These are phyloP conservation scores for Teleogryllus oceanicus DNA, from an alignment of 2,888 invertebrate genomes.

Conservation along the genomic window DNA sequence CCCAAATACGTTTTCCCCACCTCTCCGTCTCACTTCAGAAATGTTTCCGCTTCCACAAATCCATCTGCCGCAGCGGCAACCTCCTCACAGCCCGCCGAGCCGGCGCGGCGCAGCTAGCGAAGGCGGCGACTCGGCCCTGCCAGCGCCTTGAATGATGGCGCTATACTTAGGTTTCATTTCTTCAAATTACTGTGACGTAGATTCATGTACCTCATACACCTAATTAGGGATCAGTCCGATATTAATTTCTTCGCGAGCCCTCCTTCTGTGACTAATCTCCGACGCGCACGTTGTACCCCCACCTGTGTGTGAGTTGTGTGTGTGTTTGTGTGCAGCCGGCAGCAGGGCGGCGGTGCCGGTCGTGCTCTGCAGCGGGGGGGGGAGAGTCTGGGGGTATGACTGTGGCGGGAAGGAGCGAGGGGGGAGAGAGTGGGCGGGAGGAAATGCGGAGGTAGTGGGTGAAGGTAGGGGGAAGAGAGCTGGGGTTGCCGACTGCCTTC, in stretches of 20 bases:
- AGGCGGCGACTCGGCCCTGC: neutral
- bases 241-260: neutral
- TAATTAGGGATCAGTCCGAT: conserved; percentile 18
- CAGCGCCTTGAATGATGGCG: conserved; percentile 6
- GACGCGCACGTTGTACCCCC: neutral
- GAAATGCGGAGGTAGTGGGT: neutral
- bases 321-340: no score
- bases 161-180: neutral
- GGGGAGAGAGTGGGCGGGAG: neutral
- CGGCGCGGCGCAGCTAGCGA: no score
- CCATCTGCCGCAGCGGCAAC: no score
- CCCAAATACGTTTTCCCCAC: no score
- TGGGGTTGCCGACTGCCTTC: no score
- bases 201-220: neutral
- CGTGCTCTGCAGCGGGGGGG: neutral
- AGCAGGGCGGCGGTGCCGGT: neutral
- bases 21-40: no score
- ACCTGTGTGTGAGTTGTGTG: neutral
- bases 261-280: neutral
- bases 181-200: conserved; percentile 2
- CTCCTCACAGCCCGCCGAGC: no score
- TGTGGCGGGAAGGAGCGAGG: neutral
- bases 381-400: neutral
- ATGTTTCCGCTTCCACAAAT: no score
- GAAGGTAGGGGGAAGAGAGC: no score